A percentile compares a stretch with the other conserved stretches of the same genome.
phyloP scores from a whole-genome alignment of 2,113 vertebrate species.

The Chlorocebus sabaeus region DNA sequence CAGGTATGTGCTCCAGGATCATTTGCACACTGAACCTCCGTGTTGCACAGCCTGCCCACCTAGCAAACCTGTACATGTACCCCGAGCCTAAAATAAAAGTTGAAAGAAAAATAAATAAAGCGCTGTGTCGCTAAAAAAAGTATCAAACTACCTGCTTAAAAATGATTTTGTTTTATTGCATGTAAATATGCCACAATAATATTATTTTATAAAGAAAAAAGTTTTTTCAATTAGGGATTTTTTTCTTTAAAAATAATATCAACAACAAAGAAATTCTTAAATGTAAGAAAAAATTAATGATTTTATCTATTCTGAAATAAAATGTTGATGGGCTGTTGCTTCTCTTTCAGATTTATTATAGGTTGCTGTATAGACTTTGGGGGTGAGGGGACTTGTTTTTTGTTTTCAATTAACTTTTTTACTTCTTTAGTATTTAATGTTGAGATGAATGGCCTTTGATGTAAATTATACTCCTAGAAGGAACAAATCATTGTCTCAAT shows the following conservation, averaged over 20 bases:
- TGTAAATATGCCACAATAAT: background rate
- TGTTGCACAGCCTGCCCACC: too few relatives aligned
- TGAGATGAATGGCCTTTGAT: constrained; percentile 18
- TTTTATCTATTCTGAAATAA: constrained; percentile 39
- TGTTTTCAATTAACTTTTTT: constrained; percentile 30
- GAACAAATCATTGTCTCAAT: background rate
- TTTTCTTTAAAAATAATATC: background rate
- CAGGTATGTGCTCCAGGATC: too few relatives aligned
- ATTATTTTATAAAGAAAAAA: background rate
- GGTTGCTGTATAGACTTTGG: background rate
- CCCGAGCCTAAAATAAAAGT: too few relatives aligned
- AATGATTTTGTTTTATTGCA: background rate
- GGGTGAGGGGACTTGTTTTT: background rate
- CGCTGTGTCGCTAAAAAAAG: background rate
- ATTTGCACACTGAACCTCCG: too few relatives aligned
- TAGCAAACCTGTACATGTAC: too few relatives aligned
- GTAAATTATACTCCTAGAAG: constrained; percentile 41
- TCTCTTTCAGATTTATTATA: background rate
- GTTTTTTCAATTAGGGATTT: too few relatives aligned
- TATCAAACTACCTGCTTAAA: background rate
- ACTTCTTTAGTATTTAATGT: constrained; percentile 42
- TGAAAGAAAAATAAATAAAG: too few relatives aligned
- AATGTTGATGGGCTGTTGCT: background rate
- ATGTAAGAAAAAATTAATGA: background rate
- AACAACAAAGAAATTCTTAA: background rate